Evolutionary conservation across 1,140 invertebrate genomes (phyloP), one percentile per base, ranked within the genome.

Genomic region (Drosophila setifemur): DNA sequence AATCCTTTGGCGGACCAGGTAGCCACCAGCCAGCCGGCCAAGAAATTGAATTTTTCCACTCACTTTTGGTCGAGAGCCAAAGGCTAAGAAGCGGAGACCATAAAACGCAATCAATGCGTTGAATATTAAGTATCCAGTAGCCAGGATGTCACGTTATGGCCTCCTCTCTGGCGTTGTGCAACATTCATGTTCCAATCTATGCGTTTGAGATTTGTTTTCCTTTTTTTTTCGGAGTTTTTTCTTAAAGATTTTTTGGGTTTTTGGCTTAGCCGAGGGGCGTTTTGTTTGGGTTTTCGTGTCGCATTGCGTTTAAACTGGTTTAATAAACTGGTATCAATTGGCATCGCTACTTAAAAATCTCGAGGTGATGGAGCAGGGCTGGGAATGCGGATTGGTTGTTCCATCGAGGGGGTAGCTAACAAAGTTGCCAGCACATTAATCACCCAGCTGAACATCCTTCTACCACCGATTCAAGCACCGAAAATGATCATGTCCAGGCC

Each of bases 121-220:
- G 57, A 28, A 78, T 83, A 82, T 83, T 83, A 82, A 81, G 49
- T 81, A 12, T 37, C 16, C 50, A 26, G 39, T 44, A 26, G 61
- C 61, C 79, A 83, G 79, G 79, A 83, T 86, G 79, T 83, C 79
- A 83, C 79, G 79, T 83, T 71, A 58, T 63, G 57, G 55, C 68
- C 71, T 73, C 58, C 72, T 71, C 50, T 40, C 31, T 3, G n/a
- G 1, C 57, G 57, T 83, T 85, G 79, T 74, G 79, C 58, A 83
- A 83, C 43, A 12, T 52, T 14, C 14, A 31, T 42, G 45, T 45
- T 39, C 25, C 42, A 39, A 40, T 69, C 47, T 68, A 70, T 73
- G 73, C 66, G 70, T 73, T 45, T 55, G 28, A 44, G 14, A 37
- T 16, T 37, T 16, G 6, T 35, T 11, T 35, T 16, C 3, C 33